A percentile compares a stretch with the other conserved stretches of the same genome.
Conservation (phyloP, 2,888 invertebrate species). For the Pseudeuparius sepicola region DNA sequence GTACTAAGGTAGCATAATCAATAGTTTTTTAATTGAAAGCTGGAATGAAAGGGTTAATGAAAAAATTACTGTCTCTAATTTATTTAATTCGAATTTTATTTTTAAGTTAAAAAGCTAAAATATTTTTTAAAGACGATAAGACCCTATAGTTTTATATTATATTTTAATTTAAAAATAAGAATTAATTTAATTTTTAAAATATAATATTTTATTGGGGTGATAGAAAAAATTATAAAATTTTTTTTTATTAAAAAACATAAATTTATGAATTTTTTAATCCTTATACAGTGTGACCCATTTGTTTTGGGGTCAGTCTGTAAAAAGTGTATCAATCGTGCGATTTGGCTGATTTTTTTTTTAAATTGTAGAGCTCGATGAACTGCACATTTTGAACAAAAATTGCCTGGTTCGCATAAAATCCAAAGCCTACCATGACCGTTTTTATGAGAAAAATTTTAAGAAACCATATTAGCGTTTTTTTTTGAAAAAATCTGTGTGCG, state of each 20-base stretch:
- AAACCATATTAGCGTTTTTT: too few species aligned
- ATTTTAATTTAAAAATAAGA: slow-evolving; percentile 30
- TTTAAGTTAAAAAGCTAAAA: slow-evolving; percentile 58
- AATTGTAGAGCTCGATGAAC: too few species aligned
- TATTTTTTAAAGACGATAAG: slow-evolving; percentile 62
- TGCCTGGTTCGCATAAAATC: too few species aligned
- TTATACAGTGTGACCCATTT: too few species aligned
- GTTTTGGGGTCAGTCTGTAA: too few species aligned
- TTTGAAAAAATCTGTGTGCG: too few species aligned
- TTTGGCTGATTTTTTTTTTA: too few species aligned
- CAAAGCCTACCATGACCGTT: too few species aligned
- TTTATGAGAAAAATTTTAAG: too few species aligned
- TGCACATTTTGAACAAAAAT: too few species aligned
- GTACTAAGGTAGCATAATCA: slow-evolving; percentile 76
- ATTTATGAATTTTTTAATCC: slow-evolving; percentile 46
- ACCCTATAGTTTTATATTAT: slow-evolving; percentile 63
- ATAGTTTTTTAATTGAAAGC: slow-evolving; percentile 70
- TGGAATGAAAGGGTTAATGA: slow-evolving; percentile 68
- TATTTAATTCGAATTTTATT: slow-evolving; percentile 45
- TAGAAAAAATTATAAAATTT: slow-evolving; percentile 50
- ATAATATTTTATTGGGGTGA: slow-evolving; percentile 56
- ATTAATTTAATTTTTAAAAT: slow-evolving; percentile 28
- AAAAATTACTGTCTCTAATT: slow-evolving; percentile 51
- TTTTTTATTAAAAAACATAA: slow-evolving; percentile 38
- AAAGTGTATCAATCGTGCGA: too few species aligned